A percentile compares a stretch with the other conserved stretches of the same genome.
These are phyloP conservation scores for Chiropotes sagulatus DNA, from an alignment of 2,797 vertebrate genomes.

Conservation along the genomic window DNA sequence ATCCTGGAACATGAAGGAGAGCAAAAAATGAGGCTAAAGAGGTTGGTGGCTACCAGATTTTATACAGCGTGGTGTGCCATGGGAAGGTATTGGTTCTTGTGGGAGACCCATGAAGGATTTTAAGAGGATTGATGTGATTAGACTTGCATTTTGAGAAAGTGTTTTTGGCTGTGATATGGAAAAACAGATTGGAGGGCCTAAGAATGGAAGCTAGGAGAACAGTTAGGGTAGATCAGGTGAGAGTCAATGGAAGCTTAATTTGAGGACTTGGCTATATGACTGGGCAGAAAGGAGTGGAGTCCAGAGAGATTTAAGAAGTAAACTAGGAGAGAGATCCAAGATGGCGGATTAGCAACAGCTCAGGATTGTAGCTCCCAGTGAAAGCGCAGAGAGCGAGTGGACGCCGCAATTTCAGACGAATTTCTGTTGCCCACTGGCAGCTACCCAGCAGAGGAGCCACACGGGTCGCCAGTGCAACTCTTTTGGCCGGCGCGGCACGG, in stretches of 20 bases:
- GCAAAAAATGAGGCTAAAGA: not conserved
- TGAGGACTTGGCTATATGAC: not conserved
- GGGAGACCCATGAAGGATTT: conserved; percentile 13
- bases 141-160: conserved; percentile 25
- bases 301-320: conserved; percentile 37
- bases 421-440: too few relatives aligned
- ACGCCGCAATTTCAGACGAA: too few relatives aligned
- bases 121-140: not conserved
- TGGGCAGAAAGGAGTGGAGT: not conserved
- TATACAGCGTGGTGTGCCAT: not conserved
- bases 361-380: too few relatives aligned
- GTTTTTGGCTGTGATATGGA: not conserved
- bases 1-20: not conserved
- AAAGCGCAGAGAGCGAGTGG: too few relatives aligned
- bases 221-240: not conserved
- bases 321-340: not conserved
- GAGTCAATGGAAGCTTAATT: not conserved
- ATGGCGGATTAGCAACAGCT: too few relatives aligned
- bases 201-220: conserved; percentile 12
- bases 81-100: not conserved
- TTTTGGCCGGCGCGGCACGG: too few relatives aligned
- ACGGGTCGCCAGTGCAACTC: too few relatives aligned
- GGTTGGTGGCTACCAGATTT: not conserved
- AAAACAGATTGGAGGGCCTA: not conserved
- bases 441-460: too few relatives aligned